A percentile compares a stretch with the other conserved stretches of the same genome.
Conservation (phyloP, 2,888 invertebrate genomes). For the Caenorhabditis sp. region DNA sequence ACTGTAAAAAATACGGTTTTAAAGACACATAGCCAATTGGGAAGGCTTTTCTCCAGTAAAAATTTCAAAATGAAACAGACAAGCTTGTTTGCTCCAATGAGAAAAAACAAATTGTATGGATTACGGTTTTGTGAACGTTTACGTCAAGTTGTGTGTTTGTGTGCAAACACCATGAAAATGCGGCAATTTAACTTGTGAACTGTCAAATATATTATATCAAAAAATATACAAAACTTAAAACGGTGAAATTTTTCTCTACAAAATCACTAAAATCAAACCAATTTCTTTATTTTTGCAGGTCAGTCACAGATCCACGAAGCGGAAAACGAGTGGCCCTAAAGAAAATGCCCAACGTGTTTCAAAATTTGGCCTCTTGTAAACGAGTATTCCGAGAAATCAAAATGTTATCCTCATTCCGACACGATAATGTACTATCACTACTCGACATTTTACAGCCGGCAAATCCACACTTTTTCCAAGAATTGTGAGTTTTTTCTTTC, state of each 20-base stretch:
- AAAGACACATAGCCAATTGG: too few species aligned
- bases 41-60: too few species aligned
- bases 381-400: slow-evolving; percentile 97
- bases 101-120: too few species aligned
- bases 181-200: too few species aligned
- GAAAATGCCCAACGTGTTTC: slow-evolving; percentile 99
- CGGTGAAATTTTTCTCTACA: slow-evolving; percentile 5
- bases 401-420: slow-evolving; percentile 99
- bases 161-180: too few species aligned
- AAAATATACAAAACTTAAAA: too few species aligned
- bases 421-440: slow-evolving; percentile 98
- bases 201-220: too few species aligned
- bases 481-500: slow-evolving; percentile 81
- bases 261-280: neutral
- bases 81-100: too few species aligned
- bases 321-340: slow-evolving; percentile 97
- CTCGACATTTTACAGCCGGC: slow-evolving; percentile 98
- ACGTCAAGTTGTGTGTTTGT: too few species aligned
- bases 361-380: slow-evolving; percentile 97
- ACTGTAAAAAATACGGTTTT: too few species aligned
- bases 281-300: neutral
- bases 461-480: slow-evolving; percentile 98
- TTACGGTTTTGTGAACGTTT: too few species aligned
- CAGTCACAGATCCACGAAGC: slow-evolving; percentile 98
- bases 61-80: too few species aligned